phyloP scores from a whole-genome alignment of 2,797 vertebrate species.

The Stomatorhinus walkeri region DNA sequence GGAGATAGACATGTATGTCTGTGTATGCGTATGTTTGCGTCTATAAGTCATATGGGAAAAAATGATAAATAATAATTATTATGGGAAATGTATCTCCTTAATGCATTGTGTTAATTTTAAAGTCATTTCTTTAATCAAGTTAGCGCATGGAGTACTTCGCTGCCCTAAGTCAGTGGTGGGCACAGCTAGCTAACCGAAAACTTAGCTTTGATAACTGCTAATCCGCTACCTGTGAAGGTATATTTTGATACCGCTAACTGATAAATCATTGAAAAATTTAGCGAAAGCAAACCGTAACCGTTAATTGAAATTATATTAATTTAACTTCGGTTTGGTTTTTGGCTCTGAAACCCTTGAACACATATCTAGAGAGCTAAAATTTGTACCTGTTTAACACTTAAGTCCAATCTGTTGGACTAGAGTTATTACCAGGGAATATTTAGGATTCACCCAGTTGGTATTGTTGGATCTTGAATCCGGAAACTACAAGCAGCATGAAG shows the following conservation, averaged over 20 bases:
- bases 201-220: background rate
- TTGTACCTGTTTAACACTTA: background rate
- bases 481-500: background rate
- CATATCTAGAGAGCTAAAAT: background rate
- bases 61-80: background rate
- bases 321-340: background rate
- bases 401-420: background rate
- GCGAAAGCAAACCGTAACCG: background rate
- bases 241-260: background rate
- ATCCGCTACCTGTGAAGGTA: background rate
- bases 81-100: background rate
- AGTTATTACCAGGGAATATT: background rate
- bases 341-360: background rate
- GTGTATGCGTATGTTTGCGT: background rate
- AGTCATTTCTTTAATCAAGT: background rate
- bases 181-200: background rate
- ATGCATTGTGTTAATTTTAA: background rate
- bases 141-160: background rate
- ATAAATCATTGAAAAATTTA: background rate
- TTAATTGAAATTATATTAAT: background rate
- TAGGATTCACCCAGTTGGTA: background rate
- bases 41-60: background rate
- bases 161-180: background rate
- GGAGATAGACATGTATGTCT: background rate
- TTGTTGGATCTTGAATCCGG: background rate